Percentiles rank a stretch among this genome's conserved stretches.
Conservation (phyloP, 2,113 vertebrate genomes). For the Gavialis gangeticus region DNA sequence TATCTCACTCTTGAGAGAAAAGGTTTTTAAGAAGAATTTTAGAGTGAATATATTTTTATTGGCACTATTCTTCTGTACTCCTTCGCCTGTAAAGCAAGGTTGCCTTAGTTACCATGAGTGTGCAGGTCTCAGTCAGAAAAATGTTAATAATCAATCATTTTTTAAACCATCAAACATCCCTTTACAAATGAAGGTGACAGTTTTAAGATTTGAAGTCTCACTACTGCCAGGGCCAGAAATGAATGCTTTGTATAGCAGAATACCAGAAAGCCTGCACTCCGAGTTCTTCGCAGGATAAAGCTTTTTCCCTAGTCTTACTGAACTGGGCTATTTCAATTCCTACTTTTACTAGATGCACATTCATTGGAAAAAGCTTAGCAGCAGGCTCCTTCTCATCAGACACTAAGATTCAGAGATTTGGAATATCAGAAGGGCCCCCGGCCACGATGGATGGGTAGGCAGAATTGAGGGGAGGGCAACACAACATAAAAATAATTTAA, state of each 20-base stretch:
- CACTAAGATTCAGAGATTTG: neutral
- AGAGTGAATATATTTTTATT: neutral
- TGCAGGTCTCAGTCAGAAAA: neutral
- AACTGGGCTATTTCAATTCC: neutral
- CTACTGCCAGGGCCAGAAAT: neutral
- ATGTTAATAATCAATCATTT: neutral
- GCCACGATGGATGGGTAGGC: neutral
- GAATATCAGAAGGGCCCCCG: neutral
- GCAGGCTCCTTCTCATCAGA: neutral
- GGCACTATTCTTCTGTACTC: neutral
- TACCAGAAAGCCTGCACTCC: rapidly evolving
- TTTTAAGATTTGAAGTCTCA: neutral
- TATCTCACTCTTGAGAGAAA: neutral
- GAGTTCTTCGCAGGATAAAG: neutral
- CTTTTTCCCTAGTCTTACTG: neutral
- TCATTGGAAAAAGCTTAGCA: neutral
- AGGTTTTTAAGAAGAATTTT: neutral
- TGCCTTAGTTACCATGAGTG: neutral
- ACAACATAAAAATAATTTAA: neutral
- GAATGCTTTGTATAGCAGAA: rapidly evolving
- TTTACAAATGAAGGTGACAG: neutral
- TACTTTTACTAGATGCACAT: neutral
- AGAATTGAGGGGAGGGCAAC: neutral
- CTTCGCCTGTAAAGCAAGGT: neutral
- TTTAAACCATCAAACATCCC: neutral